Conservation (phyloP, 2,888 invertebrate species). For the Aphodius sticticus region DNA sequence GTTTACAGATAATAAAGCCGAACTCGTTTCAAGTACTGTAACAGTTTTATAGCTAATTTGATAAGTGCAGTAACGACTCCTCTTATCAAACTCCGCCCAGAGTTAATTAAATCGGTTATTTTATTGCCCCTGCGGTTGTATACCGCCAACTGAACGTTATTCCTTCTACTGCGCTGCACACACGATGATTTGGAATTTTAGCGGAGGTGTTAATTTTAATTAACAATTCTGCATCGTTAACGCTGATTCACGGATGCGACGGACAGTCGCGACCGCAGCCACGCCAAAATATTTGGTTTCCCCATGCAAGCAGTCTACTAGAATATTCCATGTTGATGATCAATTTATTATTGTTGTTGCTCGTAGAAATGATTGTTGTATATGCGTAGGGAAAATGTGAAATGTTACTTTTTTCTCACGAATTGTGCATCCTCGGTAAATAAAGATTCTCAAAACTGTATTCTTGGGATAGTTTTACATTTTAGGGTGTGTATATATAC, state of each 20-base stretch:
- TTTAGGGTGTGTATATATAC: too few species aligned
- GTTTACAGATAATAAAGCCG: background rate
- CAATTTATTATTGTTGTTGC: too few species aligned
- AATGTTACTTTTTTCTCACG: too few species aligned
- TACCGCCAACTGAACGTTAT: background rate
- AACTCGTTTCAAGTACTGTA: background rate
- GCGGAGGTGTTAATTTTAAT: background rate
- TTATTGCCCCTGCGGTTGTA: background rate
- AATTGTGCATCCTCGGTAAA: too few species aligned
- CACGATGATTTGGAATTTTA: background rate
- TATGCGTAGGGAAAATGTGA: too few species aligned
- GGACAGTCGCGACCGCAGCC: background rate
- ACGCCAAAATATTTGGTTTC: background rate
- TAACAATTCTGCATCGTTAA: background rate
- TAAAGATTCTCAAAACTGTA: too few species aligned
- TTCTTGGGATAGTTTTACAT: too few species aligned
- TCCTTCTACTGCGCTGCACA: background rate
- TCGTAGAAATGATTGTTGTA: too few species aligned
- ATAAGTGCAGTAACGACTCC: background rate
- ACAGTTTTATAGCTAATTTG: background rate
- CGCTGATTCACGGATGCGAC: background rate
- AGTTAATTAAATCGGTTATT: constrained; percentile 4
- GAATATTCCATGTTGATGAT: too few species aligned
- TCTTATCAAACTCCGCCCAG: background rate
- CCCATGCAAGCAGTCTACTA: background rate